phyloP scores from a whole-genome alignment of 2,888 invertebrate species.

The Patella pellucida region DNA sequence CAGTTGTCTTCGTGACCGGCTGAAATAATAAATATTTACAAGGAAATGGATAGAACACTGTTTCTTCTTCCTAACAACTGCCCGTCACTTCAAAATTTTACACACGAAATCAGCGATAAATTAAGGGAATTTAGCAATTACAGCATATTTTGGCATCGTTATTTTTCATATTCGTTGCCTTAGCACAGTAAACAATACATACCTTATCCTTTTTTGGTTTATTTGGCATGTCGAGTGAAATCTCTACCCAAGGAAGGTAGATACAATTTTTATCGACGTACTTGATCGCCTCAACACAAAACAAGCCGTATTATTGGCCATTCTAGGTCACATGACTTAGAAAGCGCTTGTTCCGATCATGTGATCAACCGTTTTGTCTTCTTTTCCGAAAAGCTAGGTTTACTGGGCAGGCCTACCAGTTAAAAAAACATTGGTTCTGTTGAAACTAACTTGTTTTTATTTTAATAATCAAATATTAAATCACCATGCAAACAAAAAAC shows the following conservation, averaged over 20 bases:
- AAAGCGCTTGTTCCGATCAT: constrained; percentile 22
- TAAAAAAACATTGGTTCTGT: too few species aligned
- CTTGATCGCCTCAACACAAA: constrained; percentile 56
- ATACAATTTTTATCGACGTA: constrained; percentile 41
- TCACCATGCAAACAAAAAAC: too few species aligned
- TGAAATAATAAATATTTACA: constrained; percentile 40
- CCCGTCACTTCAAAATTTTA: constrained; percentile 25
- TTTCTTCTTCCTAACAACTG: constrained; percentile 28
- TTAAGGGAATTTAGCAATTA: not conserved
- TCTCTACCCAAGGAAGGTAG: constrained; percentile 39
- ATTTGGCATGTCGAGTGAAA: constrained; percentile 60
- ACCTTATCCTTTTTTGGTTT: constrained; percentile 67
- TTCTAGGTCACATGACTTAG: constrained; percentile 53
- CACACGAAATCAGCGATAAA: constrained; percentile 5
- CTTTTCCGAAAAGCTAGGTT: too few species aligned
- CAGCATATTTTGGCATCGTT: not conserved
- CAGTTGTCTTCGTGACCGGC: constrained; percentile 58
- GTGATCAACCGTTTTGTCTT: constrained; percentile 14
- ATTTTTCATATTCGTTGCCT: not conserved
- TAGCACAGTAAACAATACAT: constrained; percentile 19
- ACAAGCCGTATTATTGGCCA: constrained; percentile 60
- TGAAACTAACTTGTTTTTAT: too few species aligned
- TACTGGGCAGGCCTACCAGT: too few species aligned
- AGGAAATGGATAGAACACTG: constrained; percentile 3
- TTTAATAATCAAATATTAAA: too few species aligned